Evolutionary conservation across 2,888 invertebrate genomes (phyloP).

Genomic region (Limulus polyphemus): DNA sequence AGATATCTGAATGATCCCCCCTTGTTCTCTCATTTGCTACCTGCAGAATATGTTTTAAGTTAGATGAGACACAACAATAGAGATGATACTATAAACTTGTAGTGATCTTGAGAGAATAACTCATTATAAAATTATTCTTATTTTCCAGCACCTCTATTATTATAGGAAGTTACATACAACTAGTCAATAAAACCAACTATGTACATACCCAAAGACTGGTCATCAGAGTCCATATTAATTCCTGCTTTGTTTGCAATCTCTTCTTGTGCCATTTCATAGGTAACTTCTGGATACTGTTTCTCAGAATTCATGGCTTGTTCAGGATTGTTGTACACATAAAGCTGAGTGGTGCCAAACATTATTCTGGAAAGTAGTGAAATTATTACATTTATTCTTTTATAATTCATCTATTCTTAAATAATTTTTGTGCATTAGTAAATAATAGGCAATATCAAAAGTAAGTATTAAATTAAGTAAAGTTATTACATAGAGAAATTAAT

Average conservation of each 20-base stretch:
- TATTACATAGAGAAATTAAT: too few relatives aligned
- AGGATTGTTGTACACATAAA: slow-evolving; percentile 44
- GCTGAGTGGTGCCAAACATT: slow-evolving; percentile 45
- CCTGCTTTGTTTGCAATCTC: slow-evolving; percentile 42
- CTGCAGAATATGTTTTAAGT: too few relatives aligned
- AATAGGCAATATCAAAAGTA: too few relatives aligned
- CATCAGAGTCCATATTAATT: slow-evolving; percentile 27
- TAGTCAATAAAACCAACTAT: not conserved
- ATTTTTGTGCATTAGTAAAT: too few relatives aligned
- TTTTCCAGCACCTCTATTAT: not conserved
- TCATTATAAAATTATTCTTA: too few relatives aligned
- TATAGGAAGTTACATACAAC: not conserved
- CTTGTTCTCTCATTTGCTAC: too few relatives aligned
- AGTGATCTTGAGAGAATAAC: too few relatives aligned
- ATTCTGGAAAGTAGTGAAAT: slow-evolving; percentile 33
- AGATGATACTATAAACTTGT: too few relatives aligned
- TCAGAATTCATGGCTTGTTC: slow-evolving; percentile 30
- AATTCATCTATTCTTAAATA: too few relatives aligned
- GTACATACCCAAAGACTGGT: slow-evolving; percentile 16
- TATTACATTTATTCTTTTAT: not conserved
- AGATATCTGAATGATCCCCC: too few relatives aligned
- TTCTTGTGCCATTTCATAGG: slow-evolving; percentile 43
- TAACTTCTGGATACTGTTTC: slow-evolving; percentile 36
- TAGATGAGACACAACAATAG: too few relatives aligned
- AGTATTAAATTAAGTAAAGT: too few relatives aligned